Percentiles rank a stretch among this genome's conserved stretches.
Evolutionary conservation across 2,113 vertebrate genomes (phyloP).

Genomic region (Leucopternis melanops): DNA sequence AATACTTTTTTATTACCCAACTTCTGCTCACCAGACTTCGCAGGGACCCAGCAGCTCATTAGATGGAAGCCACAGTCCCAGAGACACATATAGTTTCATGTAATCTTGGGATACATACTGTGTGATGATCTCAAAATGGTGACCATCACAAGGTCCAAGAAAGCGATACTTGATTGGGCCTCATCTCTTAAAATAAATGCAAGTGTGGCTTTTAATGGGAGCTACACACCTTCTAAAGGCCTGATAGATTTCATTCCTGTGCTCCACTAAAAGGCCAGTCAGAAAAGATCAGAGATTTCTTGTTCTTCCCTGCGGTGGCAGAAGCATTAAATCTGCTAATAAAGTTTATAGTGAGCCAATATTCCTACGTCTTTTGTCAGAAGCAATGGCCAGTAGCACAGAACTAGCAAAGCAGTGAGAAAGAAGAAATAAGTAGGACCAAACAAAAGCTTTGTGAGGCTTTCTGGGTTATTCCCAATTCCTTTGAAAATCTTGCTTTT

Average conservation of each 20-base stretch:
- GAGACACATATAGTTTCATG: rapidly evolving
- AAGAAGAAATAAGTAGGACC: background rate
- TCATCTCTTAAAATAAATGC: background rate
- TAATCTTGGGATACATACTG: background rate
- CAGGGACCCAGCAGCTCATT: background rate
- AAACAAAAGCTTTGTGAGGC: background rate
- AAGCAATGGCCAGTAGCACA: background rate
- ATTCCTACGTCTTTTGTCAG: background rate
- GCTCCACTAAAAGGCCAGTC: background rate
- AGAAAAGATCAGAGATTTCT: background rate
- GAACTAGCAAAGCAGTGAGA: background rate
- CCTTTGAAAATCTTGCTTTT: background rate
- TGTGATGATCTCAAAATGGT: background rate
- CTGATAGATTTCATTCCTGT: background rate
- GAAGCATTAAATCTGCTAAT: background rate
- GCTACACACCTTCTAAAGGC: background rate
- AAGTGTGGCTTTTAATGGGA: background rate
- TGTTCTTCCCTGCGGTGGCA: background rate
- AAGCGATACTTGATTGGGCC: background rate
- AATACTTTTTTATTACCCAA: background rate
- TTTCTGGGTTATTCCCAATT: background rate
- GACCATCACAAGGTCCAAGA: background rate
- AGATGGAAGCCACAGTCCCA: rapidly evolving
- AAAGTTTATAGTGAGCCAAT: background rate
- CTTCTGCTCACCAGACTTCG: background rate